Conservation (phyloP, 2,797 vertebrate species). For the Vipera latastei region DNA sequence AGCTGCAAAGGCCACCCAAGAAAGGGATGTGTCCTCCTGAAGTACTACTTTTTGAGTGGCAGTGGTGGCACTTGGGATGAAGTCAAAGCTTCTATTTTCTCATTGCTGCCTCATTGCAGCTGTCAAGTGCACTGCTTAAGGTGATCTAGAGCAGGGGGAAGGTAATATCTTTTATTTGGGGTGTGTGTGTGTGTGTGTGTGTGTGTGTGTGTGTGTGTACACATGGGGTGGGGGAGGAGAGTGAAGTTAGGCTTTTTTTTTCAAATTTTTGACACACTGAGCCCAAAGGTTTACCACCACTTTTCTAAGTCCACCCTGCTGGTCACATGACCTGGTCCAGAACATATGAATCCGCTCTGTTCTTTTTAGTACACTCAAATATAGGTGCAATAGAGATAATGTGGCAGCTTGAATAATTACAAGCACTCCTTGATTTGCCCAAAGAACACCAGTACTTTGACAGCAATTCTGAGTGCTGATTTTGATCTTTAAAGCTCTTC, state of each 20-base stretch:
- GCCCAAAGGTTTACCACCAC: too few relatives aligned
- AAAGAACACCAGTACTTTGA: not conserved
- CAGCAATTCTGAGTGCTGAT: not conserved
- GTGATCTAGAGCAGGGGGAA: not conserved
- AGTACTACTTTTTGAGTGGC: not conserved
- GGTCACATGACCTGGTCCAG: not conserved
- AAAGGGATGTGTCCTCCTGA: not conserved
- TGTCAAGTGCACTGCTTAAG: not conserved
- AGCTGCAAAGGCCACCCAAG: not conserved
- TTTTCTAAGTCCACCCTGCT: not conserved
- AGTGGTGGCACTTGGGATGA: not conserved
- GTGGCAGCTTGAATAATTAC: not conserved
- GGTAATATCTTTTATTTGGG: not conserved
- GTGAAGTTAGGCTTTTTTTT: not conserved
- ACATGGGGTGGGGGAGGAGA: not conserved
- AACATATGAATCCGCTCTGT: not conserved
- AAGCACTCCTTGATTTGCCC: not conserved
- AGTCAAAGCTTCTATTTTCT: not conserved
- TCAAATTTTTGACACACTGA: not conserved
- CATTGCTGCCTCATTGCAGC: not conserved
- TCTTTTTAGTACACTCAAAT: not conserved
- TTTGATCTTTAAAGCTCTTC: not conserved
- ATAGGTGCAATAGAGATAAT: not conserved
- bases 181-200: not conserved
- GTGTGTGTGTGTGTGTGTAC: too few relatives aligned